A percentile compares a stretch with the other conserved stretches of the same genome.
phyloP scores from a whole-genome alignment of 1,140 invertebrate genomes.

The Sminthurides bifidus region DNA sequence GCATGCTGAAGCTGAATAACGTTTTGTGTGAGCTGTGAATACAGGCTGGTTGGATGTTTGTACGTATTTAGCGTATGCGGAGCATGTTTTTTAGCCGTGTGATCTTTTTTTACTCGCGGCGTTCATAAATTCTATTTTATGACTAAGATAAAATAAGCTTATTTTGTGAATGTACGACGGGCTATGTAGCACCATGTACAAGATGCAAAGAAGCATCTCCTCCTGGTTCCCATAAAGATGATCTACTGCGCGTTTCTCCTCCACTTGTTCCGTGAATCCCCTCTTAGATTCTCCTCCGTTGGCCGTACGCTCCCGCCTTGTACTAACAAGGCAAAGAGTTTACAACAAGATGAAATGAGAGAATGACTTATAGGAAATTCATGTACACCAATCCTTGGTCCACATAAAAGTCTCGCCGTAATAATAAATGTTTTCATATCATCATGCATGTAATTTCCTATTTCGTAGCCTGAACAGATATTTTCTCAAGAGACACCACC shows the following conservation, averaged over 20 bases:
- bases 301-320: not conserved
- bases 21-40: not conserved
- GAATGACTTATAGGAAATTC: not conserved
- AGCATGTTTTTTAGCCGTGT: not conserved
- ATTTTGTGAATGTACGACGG: constrained; percentile 13
- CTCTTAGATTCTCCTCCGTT: not conserved
- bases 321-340: not conserved
- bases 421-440: no score
- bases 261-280: not conserved
- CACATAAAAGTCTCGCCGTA: no score
- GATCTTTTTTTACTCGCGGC: not conserved
- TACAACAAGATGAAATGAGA: no score
- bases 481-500: no score
- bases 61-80: not conserved
- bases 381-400: no score
- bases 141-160: constrained; percentile 15
- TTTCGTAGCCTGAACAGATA: no score
- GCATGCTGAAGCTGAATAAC: not conserved
- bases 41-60: not conserved
- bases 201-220: constrained; percentile 9
- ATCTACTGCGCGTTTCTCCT: constrained; percentile 5
- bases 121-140: constrained; percentile 12
- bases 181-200: constrained; percentile 7
- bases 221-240: constrained; percentile 5
- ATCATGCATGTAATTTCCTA: no score